Conservation (phyloP, 2,113 vertebrate species). For the Gymnorhina tibicen region DNA sequence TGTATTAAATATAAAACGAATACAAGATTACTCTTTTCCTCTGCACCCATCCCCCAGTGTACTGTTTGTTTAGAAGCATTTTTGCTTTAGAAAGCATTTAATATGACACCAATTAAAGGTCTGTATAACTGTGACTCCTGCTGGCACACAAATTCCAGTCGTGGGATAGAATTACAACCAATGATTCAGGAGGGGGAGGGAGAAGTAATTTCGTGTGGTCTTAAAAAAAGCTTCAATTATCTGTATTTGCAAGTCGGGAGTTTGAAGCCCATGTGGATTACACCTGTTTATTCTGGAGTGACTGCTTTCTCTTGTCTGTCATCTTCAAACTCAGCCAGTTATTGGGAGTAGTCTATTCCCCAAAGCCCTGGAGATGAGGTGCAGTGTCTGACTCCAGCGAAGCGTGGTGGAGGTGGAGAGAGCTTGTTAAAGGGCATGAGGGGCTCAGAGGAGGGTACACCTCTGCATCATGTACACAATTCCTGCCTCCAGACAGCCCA, state of each 20-base stretch:
- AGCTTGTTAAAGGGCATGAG: not conserved
- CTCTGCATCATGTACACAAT: not conserved
- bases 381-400: not conserved
- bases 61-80: not conserved
- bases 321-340: not conserved
- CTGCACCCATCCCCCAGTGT: not conserved
- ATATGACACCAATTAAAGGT: not conserved
- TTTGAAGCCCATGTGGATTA: not conserved
- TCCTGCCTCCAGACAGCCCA: not conserved
- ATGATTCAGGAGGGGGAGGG: not conserved
- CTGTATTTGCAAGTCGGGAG: not conserved
- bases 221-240: not conserved
- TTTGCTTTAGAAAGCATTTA: conserved; percentile 35
- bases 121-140: not conserved
- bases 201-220: not conserved
- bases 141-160: not conserved
- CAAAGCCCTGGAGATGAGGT: not conserved
- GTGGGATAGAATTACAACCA: not conserved
- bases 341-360: not conserved
- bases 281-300: not conserved
- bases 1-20: not conserved
- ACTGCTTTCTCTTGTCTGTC: not conserved
- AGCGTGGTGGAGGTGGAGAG: rapidly evolving
- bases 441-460: not conserved
- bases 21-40: not conserved